These are phyloP conservation scores for Lapara coniferarum DNA, from an alignment of 2,888 invertebrate species.

Conservation along the genomic window DNA sequence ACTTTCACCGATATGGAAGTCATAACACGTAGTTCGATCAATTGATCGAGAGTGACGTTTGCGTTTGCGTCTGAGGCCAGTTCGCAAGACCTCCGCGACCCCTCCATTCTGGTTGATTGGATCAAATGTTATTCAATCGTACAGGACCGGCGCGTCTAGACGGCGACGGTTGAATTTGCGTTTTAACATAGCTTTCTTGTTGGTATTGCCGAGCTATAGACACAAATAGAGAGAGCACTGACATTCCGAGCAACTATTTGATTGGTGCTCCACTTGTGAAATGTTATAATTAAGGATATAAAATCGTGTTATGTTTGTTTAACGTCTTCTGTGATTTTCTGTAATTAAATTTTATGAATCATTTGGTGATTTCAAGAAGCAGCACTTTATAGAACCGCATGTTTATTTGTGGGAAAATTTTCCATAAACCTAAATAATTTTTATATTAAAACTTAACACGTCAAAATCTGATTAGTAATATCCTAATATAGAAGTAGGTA, in stretches of 20 bases:
- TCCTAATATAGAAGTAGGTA: too few species aligned
- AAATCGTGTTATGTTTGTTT: constrained; percentile 1
- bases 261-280: constrained; percentile 56
- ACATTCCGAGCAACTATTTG: constrained; percentile 60
- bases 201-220: constrained; percentile 65
- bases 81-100: constrained; percentile 74
- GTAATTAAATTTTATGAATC: constrained; percentile 3
- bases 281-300: constrained; percentile 23
- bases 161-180: constrained; percentile 79
- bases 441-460: too few species aligned
- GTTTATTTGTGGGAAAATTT: background rate
- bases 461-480: background rate
- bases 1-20: constrained; percentile 37
- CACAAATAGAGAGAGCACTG: constrained; percentile 80
- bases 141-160: constrained; percentile 75
- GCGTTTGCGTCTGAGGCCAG: constrained; percentile 49
- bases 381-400: background rate
- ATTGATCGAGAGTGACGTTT: constrained; percentile 61
- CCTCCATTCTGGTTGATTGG: constrained; percentile 77
- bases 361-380: too few species aligned
- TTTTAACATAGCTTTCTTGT: constrained; percentile 78
- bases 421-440: background rate
- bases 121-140: constrained; percentile 81
- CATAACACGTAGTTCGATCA: constrained; percentile 48
- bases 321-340: background rate